These are phyloP conservation scores for Rhynchophorus ferrugineus DNA, from an alignment of 1,140 invertebrate species.

Conservation along the genomic window DNA sequence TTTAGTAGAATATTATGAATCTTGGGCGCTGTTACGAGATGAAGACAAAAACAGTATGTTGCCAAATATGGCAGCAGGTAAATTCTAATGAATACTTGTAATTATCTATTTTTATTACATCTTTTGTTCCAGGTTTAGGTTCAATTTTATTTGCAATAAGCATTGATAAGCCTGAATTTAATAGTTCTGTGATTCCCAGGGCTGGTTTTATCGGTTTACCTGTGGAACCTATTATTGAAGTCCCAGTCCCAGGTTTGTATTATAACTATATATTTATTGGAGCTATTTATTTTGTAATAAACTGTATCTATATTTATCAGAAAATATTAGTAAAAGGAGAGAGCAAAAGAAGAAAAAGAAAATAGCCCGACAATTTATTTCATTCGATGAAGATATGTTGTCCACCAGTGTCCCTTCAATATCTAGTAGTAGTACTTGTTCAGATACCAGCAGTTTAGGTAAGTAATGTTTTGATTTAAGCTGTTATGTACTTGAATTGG, in stretches of 20 bases:
- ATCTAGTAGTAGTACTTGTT: slow-evolving; percentile 23
- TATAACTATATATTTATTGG: background rate
- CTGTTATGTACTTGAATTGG: no score
- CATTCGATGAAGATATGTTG: slow-evolving; percentile 37
- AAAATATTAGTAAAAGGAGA: slow-evolving; percentile 18
- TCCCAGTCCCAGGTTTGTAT: slow-evolving; percentile 37
- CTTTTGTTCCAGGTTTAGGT: slow-evolving; percentile 56
- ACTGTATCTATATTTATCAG: slow-evolving; percentile 7
- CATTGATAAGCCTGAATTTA: slow-evolving; percentile 77
- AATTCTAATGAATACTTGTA: slow-evolving; percentile 2
- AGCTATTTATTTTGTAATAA: background rate
- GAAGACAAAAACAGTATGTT: slow-evolving; percentile 66
- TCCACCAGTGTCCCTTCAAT: slow-evolving; percentile 36
- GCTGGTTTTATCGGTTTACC: slow-evolving; percentile 26
- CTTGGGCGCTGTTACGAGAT: slow-evolving; percentile 73
- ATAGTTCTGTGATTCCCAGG: slow-evolving; percentile 40
- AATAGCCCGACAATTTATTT: slow-evolving; percentile 37
- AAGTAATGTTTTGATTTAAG: no score
- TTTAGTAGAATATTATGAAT: slow-evolving; percentile 71
- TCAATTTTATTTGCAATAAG: slow-evolving; percentile 85
- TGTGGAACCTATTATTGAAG: slow-evolving; percentile 44
- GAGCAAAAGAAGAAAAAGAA: slow-evolving; percentile 32
- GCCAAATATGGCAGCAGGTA: slow-evolving; percentile 76
- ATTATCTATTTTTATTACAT: slow-evolving; percentile 3
- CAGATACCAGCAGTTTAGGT: slow-evolving; percentile 14